Evolutionary conservation across 2,113 vertebrate species (phyloP), one percentile per base, ranked within the genome.

Genomic region (Bungarus multicinctus): DNA sequence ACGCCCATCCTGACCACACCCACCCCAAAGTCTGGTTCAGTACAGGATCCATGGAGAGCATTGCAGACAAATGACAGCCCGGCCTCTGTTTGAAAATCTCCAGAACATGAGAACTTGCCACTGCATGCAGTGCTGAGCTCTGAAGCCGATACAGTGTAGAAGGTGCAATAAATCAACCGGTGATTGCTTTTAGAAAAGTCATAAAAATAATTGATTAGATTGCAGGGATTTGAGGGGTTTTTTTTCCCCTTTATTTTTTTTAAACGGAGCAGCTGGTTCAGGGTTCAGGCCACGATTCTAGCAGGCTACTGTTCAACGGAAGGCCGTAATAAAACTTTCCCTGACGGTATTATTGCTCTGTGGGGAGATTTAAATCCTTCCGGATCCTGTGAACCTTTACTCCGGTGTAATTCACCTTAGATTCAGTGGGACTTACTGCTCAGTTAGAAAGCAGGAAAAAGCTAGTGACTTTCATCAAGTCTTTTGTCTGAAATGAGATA

Each of bases 131-230:
- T 3, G 6, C 18, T 1, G 69, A 20, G 69, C 12, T 81, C 34
- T 12, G 22, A 87, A 55, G 81, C 58, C 85, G 50, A 58, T 47
- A 22, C 2, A 11, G 54, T 25, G 27, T 50, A 5, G 60, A 57
- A 60, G 18, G 7, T 45, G 39, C 1, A 11, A 91, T 91, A 87
- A 87, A 91, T 91, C 54, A 87, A n/a, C 81, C 12, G 39, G 90
- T 60, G 90, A 91, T 87, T 87, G 54, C 54, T 55, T 87, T 43
- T 27, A 60, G 85, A 85, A 85, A 58, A 58, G 52, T 58, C 39
- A 58, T 87, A 87, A 91, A 91, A 86, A 54, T 47, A 86, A 91
- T 58, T 87, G 55, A 85, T 58, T 91, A 47, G 90, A 55, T 55
- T 87, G 81, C 12, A 5, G 27, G 52, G 53, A 87, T 81, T 91